phyloP scores from a whole-genome alignment of 2,888 invertebrate genomes.

The Drosophila pseudotakahashii region DNA sequence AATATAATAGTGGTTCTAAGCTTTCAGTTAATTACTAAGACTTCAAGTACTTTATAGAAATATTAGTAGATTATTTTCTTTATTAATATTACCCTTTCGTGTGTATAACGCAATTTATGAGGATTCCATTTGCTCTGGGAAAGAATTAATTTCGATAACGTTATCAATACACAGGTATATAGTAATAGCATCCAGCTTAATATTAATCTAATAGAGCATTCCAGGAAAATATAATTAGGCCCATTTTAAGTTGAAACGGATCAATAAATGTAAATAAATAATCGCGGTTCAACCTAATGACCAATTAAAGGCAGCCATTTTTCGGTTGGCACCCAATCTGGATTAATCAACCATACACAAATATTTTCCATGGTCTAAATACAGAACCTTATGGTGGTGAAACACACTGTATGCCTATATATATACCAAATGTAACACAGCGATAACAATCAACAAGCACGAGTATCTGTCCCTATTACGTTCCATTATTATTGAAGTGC shows the following conservation, averaged over 20 bases:
- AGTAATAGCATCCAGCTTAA: background rate
- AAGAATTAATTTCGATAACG: slow-evolving; percentile 8
- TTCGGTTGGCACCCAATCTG: background rate
- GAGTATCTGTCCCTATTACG: slow-evolving; percentile 31
- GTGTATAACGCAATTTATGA: background rate
- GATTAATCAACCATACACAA: background rate
- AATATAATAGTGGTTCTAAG: background rate
- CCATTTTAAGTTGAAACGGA: too few species aligned
- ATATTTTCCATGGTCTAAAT: background rate
- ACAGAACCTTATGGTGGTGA: background rate
- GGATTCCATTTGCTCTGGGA: background rate
- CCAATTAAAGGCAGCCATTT: background rate
- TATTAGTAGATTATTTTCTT: background rate
- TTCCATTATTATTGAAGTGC: slow-evolving; percentile 32
- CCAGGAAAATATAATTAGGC: background rate
- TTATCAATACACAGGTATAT: background rate
- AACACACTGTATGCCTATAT: background rate
- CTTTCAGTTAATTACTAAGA: background rate
- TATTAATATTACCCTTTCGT: background rate
- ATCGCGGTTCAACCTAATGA: background rate
- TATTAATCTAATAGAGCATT: background rate
- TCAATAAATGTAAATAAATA: background rate
- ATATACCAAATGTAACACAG: slow-evolving; percentile 1
- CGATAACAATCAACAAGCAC: slow-evolving; percentile 30
- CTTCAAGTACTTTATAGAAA: background rate